Base-by-base conservation (phyloP, 2,888 invertebrate species). In the Agonum fuliginosum region DNA sequence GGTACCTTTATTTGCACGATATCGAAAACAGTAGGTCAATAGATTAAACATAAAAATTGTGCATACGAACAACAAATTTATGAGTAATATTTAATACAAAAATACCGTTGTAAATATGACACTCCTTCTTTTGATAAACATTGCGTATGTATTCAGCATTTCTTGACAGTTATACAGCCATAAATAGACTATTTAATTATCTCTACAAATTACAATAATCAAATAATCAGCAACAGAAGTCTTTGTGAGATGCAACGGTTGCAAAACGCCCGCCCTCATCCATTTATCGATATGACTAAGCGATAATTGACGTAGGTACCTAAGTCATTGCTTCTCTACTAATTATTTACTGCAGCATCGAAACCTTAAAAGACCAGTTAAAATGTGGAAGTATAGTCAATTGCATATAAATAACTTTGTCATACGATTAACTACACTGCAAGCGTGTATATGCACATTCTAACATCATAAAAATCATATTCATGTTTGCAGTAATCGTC, bases 181-280 rank as follows among this genome's bases (percentile, higher is more conserved):
- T 6, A 0, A 27, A 30, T 30, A 30, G 3, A 30, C 3, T 62
- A 62, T 62, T 30, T 34, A 62, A 62, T 62, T 62, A 62, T 27
- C n/a, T 62, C 58, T n/a, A 17, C 58, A 62, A 62, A 62, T 62
- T 14, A 62, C 58, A 62, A 62, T 62, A 30, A 62, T 62, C 58
- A 62, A 62, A 62, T 62, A 62, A 62, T 62, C 58, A 62, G 17
- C 58, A 17, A 14, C 3, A 3, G 27, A 30, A 54, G 24, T 22
- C 27, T 54, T 22, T n/a, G 30, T 30, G 30, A n/a, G 54, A 54
- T 62, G 58, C 54, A 54, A 12, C 54, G 12, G 54, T 27, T 54
- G 24, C 30, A 30, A 62, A 30, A 14, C 17, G 3, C 10, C 58
- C 58, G 58, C 58, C 58, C 58, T 30, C 58, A 12, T 30, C 58